Conservation (phyloP, 2,888 invertebrate species). For the Pachymerium ferrugineum region DNA sequence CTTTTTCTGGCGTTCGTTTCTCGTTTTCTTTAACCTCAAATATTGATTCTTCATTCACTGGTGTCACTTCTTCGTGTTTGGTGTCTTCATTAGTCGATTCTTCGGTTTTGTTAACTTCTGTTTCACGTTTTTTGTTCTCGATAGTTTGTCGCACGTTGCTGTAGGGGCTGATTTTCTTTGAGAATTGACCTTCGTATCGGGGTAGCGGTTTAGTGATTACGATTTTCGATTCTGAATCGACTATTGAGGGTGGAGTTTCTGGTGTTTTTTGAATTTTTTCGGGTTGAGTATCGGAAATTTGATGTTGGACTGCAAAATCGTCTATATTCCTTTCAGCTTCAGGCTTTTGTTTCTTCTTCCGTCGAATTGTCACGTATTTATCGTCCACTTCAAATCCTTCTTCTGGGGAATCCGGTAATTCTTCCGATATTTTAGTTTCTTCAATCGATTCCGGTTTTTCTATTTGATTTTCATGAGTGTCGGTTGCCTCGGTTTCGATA, state of each 20-base stretch:
- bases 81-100: slow-evolving; percentile 35
- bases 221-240: not conserved
- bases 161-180: slow-evolving; percentile 15
- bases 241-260: too few relatives aligned
- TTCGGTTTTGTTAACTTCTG: slow-evolving; percentile 27
- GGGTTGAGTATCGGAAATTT: too few relatives aligned
- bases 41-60: not conserved
- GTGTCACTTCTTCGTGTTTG: slow-evolving; percentile 27
- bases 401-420: too few relatives aligned
- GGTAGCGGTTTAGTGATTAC: not conserved
- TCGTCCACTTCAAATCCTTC: not conserved
- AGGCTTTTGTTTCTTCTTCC: not conserved
- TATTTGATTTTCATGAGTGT: not conserved
- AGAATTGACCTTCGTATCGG: slow-evolving; percentile 25
- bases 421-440: too few relatives aligned
- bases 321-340: not conserved
- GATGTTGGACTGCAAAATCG: too few relatives aligned
- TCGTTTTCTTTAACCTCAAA: not conserved
- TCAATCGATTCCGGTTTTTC: too few relatives aligned
- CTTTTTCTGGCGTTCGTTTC: slow-evolving; percentile 36
- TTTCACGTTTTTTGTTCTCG: not conserved
- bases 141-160: not conserved
- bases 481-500: too few relatives aligned
- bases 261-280: too few relatives aligned
- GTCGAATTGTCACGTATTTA: not conserved